A percentile compares a stretch with the other conserved stretches of the same genome.
Conservation (phyloP, 2,797 vertebrate species). For the Onychomys leucogaster region DNA sequence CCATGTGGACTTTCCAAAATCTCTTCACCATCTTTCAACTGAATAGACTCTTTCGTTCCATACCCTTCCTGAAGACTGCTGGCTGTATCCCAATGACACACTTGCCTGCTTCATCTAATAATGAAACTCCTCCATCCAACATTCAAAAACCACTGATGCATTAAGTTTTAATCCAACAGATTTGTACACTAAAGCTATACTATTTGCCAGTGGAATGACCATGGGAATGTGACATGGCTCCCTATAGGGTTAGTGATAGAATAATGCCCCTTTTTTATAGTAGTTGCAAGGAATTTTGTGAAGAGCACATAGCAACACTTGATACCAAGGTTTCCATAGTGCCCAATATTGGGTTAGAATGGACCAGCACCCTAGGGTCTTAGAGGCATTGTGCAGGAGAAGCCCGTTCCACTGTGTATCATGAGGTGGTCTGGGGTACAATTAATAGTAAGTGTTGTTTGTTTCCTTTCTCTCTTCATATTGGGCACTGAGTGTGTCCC, state of each 20-base stretch:
- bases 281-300: neutral
- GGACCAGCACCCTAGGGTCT: fast-evolving
- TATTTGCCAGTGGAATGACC: neutral
- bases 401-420: neutral
- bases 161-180: neutral
- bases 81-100: neutral
- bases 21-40: neutral
- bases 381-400: neutral
- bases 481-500: neutral
- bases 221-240: neutral
- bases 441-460: neutral
- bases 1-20: neutral
- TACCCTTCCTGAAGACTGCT: neutral
- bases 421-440: neutral
- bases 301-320: neutral
- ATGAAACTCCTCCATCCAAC: neutral
- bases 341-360: no score
- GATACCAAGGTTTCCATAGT: neutral
- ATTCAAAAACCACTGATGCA: neutral
- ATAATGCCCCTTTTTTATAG: neutral
- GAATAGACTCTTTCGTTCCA: neutral
- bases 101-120: neutral
- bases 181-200: neutral
- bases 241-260: neutral
- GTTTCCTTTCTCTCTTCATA: neutral